Evolutionary conservation across 2,113 vertebrate species (phyloP).

Genomic region (Menura novaehollandiae): DNA sequence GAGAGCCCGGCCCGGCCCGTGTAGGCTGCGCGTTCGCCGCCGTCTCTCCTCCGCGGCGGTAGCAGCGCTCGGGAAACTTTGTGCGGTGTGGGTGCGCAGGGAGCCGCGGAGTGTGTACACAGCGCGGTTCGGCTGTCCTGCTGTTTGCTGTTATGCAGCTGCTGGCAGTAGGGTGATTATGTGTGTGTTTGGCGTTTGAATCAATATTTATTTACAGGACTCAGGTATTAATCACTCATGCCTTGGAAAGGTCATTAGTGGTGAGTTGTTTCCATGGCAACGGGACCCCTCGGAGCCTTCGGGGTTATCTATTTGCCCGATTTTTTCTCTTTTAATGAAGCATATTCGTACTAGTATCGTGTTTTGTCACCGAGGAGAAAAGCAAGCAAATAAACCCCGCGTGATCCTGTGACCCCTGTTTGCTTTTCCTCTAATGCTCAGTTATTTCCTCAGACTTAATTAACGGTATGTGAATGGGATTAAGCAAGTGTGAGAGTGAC

Average conservation of each 20-base stretch:
- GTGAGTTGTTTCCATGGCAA: constrained; percentile 62
- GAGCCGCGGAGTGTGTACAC: not conserved
- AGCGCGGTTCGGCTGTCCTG: not conserved
- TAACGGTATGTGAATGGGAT: not conserved
- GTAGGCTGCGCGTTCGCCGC: not conserved
- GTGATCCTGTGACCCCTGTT: not conserved
- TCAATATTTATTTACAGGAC: not conserved
- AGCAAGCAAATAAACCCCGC: not conserved
- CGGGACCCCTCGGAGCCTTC: constrained; percentile 36
- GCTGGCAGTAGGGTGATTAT: not conserved
- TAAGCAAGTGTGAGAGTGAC: not conserved
- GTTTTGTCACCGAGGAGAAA: not conserved
- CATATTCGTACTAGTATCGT: fast-evolving
- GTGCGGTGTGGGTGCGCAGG: not conserved
- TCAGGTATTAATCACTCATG: not conserved
- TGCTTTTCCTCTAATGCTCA: not conserved
- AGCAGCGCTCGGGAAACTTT: constrained; percentile 1
- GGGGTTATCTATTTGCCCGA: not conserved
- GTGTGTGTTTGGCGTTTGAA: not conserved
- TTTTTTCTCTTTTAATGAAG: not conserved
- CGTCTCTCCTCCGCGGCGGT: not conserved
- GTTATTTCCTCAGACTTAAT: not conserved
- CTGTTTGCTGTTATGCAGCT: not conserved
- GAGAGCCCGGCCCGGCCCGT: not conserved
- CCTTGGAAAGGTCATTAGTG: constrained; percentile 37